Evolutionary conservation across 1,140 invertebrate genomes (phyloP).

Genomic region (Plutomurus gul): DNA sequence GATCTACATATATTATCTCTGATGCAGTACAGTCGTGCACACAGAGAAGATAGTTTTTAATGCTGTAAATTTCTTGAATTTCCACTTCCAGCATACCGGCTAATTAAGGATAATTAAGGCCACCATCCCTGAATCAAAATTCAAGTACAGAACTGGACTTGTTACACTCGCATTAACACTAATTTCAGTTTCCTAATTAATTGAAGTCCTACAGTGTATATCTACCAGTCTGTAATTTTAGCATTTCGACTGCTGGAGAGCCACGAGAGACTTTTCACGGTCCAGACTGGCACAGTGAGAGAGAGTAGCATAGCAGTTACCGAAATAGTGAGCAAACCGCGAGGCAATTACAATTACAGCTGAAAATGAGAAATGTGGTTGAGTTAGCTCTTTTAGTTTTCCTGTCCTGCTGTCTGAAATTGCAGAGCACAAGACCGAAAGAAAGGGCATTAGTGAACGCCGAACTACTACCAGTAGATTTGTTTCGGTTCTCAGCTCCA

Average conservation of each 20-base stretch:
- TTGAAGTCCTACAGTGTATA: neutral
- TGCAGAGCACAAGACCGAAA: neutral
- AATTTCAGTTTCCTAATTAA: neutral
- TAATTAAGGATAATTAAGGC: too few species aligned
- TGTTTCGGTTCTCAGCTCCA: neutral
- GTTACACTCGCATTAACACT: neutral
- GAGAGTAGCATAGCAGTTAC: too few species aligned
- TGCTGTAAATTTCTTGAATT: too few species aligned
- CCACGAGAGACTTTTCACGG: too few species aligned
- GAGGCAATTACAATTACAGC: conserved; percentile 18
- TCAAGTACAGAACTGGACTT: neutral
- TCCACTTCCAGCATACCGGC: too few species aligned
- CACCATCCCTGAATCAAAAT: too few species aligned
- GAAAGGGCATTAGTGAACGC: neutral
- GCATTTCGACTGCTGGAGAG: too few species aligned
- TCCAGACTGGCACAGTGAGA: neutral
- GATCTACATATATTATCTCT: too few species aligned
- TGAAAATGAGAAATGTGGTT: conserved; percentile 15
- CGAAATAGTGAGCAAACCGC: neutral
- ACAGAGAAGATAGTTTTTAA: too few species aligned
- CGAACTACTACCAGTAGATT: too few species aligned
- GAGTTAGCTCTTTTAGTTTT: neutral
- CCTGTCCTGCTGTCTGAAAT: neutral
- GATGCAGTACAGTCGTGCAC: too few species aligned
- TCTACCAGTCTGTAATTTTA: neutral